Base-by-base conservation (phyloP, 2,797 vertebrate species). In the Syngnathus rostellatus region DNA sequence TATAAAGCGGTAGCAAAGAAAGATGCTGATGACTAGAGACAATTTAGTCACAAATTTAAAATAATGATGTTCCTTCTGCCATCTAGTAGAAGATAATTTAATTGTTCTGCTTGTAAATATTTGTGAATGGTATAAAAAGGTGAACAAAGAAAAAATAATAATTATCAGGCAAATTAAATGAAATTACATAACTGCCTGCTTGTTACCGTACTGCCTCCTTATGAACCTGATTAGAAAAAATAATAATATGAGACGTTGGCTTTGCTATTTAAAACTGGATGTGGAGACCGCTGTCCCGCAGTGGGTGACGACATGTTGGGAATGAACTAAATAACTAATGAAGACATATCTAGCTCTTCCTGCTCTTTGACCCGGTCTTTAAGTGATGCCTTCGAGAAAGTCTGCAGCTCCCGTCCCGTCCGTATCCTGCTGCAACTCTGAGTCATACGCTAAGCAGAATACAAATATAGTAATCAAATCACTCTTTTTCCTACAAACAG, bases 331-430 rank as follows among this genome's bases (percentile, higher is more conserved):
- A 62, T 62, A 62, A 71, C 65, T 62, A 72, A 73, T 40, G 14
- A 77, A 67, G 72, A 76, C 68, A 65, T 79, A 64, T 73, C 61
- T 79, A 63, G 72, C 61, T 74, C 68, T 19, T 64, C 37, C 60
- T 79, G 75, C 74, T 76, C 70, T 77, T 72, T 78, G 74, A 72
- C 55, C 62, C 60, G 73, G 73, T 31, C 72, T 77, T 76, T 79
- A 72, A 81, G 69, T 73, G 75, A 78, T 78, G 75, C 67, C 78
- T 77, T 65, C 65, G 73, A 76, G 77, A 73, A 78, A 68, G 66
- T 72, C 62, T 75, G 72, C 61, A 55, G 63, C 51, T 64, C 62
- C 74, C 65, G 72, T 74, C 76, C 72, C 68, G 45, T 67, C 46
- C 70, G 68, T 76, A 69, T 77, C 80, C 70, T 77, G 60, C 46